Conservation (phyloP, 2,113 vertebrate species). For the Pyxicephalus adspersus region DNA sequence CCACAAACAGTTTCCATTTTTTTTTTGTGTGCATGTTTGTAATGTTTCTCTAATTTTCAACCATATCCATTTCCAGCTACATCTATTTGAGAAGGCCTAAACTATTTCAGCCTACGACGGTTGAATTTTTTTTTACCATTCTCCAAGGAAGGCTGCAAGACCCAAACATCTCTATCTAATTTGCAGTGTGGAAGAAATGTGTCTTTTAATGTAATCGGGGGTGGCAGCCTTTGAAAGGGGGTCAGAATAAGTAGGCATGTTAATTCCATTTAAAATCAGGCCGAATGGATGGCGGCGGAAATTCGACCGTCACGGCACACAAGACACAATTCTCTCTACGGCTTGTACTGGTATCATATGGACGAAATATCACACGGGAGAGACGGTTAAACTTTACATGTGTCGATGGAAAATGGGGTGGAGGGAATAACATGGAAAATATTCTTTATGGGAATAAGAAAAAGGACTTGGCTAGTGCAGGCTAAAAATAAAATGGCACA, state of each 20-base stretch:
- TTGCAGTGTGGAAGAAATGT: constrained; percentile 20
- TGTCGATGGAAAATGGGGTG: constrained; percentile 54
- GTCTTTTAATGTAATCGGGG: constrained; percentile 20
- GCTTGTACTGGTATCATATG: constrained; percentile 48
- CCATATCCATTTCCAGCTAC: background rate
- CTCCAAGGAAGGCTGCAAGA: background rate
- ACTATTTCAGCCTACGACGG: background rate
- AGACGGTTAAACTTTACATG: constrained; percentile 37
- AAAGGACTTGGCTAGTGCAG: constrained; percentile 33
- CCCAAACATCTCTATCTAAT: constrained; percentile 17
- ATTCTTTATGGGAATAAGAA: constrained; percentile 53
- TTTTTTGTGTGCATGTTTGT: too few relatives aligned
- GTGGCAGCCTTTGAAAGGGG: constrained; percentile 11
- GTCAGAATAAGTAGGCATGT: constrained; percentile 3
- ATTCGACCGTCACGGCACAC: constrained; percentile 20
- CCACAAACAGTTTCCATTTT: background rate
- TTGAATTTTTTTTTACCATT: background rate
- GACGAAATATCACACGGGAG: constrained; percentile 39
- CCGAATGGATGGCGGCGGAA: background rate
- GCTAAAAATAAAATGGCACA: constrained; percentile 53
- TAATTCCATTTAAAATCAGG: constrained; percentile 20
- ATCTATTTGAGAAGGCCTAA: background rate
- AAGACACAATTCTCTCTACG: constrained; percentile 2
- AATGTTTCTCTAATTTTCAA: background rate
- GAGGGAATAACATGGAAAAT: constrained; percentile 53